Evolutionary conservation across 1,140 invertebrate genomes (phyloP).

Genomic region (Macrotrachela quadricornifera): DNA sequence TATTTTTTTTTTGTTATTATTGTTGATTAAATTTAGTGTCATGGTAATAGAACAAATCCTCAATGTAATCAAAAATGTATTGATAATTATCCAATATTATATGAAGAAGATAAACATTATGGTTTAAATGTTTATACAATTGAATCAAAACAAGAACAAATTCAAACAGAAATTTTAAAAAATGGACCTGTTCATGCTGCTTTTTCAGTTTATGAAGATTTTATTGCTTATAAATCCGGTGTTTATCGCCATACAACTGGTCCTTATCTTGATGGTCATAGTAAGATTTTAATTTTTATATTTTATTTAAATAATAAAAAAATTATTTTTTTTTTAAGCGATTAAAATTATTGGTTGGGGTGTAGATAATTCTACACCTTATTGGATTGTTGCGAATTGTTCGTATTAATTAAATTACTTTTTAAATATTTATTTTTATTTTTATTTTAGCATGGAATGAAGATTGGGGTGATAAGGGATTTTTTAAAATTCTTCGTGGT

Average conservation of each 20-base stretch:
- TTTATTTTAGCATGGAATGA: too few species aligned
- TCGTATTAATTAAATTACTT: too few species aligned
- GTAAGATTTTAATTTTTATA: too few species aligned
- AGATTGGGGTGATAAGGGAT: constrained; percentile 33
- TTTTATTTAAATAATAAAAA: background rate
- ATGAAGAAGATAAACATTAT: constrained; percentile 51
- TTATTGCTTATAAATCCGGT: constrained; percentile 60
- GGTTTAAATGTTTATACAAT: constrained; percentile 30
- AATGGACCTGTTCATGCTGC: constrained; percentile 76
- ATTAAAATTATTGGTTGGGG: constrained; percentile 73
- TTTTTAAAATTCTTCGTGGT: constrained; percentile 69
- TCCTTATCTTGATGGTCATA: background rate
- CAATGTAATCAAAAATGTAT: constrained; percentile 50
- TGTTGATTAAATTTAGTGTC: background rate
- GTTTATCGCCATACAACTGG: constrained; percentile 9
- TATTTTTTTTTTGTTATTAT: background rate
- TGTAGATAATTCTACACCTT: constrained; percentile 54
- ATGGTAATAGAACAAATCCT: constrained; percentile 39
- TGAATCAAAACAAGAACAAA: constrained; percentile 5
- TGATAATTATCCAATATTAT: constrained; percentile 43
- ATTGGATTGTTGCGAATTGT: constrained; percentile 70
- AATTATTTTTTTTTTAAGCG: constrained; percentile 47
- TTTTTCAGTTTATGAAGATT: constrained; percentile 62
- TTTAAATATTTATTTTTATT: too few species aligned
- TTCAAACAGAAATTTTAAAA: constrained; percentile 45